Evolutionary conservation across 2,113 vertebrate genomes (phyloP), one percentile per base, ranked within the genome.

Genomic region (Etheostoma spectabile): DNA sequence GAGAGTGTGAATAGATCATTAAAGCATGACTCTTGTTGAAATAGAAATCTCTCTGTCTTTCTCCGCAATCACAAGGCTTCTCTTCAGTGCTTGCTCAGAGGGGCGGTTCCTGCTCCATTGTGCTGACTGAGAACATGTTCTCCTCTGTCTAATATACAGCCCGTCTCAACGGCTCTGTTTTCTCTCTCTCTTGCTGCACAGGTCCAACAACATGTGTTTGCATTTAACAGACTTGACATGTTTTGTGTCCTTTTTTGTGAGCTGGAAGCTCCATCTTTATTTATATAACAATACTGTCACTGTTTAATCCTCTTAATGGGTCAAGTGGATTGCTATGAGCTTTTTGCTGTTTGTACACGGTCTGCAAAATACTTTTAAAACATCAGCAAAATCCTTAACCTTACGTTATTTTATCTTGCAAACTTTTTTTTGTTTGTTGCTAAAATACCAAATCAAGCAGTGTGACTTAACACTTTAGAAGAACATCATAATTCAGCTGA

Each of bases 61-160:
- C 82, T 67, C 24, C 74, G 67, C 68, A 86, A 81, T 91, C 90
- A 88, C 88, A 88, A 89, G 88, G 78, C 69, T 45, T 52, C 63
- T 30, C 69, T 45, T 52, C 63, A 27, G 67, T 76, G 88, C 82
- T 86, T 45, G 84, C 79, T 87, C 84, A 12, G 35, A 88, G 89
- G 83, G 90, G 93, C 75, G 74, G 91, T 51, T 88, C 92, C 87
- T 71, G 48, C 84, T 79, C 82, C 55, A 85, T 81, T 91, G 86
- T 92, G 89, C 89, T 85, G 80, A 88, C 86, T 38, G 80, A 83
- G 89, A 89, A 85, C 88, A 89, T 88, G 92, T 93, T 90, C 93
- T 91, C 85, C 83, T 90, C 83, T 55, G 61, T 63, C 59, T 64
- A 42, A 42, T 49, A 64, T 6, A 42, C n/a, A 74, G 84, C 76